Evolutionary conservation across 64 coral and sea anemone genomes (phyloP).

Genomic region (Pocillopora damicornis): DNA sequence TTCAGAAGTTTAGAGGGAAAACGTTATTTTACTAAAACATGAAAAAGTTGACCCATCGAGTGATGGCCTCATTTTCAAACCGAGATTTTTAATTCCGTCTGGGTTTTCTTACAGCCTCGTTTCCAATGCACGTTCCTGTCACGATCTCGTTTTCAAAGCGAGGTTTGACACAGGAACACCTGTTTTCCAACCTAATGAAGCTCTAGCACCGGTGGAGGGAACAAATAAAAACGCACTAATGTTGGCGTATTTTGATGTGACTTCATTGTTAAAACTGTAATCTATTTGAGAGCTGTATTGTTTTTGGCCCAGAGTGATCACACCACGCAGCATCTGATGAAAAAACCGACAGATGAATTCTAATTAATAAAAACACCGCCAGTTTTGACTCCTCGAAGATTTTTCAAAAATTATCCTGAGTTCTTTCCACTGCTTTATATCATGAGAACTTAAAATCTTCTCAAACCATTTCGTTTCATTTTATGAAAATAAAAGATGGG

Average conservation of each 20-base stretch:
- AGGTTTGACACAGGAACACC: neutral
- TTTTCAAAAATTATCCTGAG: neutral
- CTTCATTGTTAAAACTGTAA: conserved; percentile 36
- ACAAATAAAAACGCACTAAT: conserved; percentile 36
- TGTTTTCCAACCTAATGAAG: conserved; percentile 20
- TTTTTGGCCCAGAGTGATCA: conserved; percentile 11
- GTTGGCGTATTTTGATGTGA: conserved; percentile 42
- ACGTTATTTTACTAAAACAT: neutral
- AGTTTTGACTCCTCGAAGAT: neutral
- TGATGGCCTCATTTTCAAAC: neutral
- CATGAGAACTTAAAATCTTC: neutral
- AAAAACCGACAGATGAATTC: neutral
- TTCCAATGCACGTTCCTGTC: neutral
- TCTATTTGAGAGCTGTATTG: conserved; percentile 37
- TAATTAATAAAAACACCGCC: conserved; percentile 26
- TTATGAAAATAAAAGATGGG: neutral
- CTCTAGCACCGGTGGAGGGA: neutral
- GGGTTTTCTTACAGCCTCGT: neutral
- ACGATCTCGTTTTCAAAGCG: neutral
- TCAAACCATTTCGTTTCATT: neutral
- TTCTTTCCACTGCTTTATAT: neutral
- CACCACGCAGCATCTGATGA: neutral
- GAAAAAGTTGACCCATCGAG: neutral
- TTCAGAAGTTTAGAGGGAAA: no score
- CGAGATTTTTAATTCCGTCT: no score